A percentile compares a stretch with the other conserved stretches of the same genome.
Conservation (phyloP, 2,113 vertebrate species). For the Scolopax mira region DNA sequence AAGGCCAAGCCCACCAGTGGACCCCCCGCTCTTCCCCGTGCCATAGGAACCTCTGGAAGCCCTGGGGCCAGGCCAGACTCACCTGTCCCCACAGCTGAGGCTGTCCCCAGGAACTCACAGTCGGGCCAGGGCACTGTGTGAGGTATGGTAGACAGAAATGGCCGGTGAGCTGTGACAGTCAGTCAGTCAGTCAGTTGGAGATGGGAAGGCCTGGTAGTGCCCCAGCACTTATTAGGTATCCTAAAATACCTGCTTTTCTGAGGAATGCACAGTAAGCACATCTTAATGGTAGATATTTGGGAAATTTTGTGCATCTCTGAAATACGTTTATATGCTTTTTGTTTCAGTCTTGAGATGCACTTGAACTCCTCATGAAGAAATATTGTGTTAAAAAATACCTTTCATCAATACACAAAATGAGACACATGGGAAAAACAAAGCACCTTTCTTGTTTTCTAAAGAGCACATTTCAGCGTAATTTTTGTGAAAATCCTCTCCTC, state of each 20-base stretch:
- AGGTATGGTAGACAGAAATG: neutral
- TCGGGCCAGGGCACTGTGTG: rapidly evolving
- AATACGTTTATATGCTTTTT: neutral
- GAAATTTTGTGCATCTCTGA: neutral
- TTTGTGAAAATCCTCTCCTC: neutral
- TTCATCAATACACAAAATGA: neutral
- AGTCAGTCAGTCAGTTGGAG: rapidly evolving
- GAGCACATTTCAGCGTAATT: neutral
- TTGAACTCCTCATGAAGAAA: neutral
- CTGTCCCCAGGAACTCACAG: rapidly evolving
- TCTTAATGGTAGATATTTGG: neutral
- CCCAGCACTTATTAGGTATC: neutral
- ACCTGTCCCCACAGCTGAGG: neutral
- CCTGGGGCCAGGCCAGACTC: neutral
- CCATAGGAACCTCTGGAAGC: too few relatives aligned
- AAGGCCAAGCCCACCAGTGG: rapidly evolving
- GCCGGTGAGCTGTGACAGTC: neutral
- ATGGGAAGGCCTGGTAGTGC: too few relatives aligned
- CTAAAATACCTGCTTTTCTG: neutral
- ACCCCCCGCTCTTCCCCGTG: neutral
- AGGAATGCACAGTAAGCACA: neutral
- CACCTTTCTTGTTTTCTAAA: neutral
- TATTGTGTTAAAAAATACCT: neutral
- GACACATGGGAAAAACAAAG: rapidly evolving
- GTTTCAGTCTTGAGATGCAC: neutral